Percentiles rank a stretch among this genome's conserved stretches.
Evolutionary conservation across 2,888 invertebrate species (phyloP).

Genomic region (Tuta absoluta): DNA sequence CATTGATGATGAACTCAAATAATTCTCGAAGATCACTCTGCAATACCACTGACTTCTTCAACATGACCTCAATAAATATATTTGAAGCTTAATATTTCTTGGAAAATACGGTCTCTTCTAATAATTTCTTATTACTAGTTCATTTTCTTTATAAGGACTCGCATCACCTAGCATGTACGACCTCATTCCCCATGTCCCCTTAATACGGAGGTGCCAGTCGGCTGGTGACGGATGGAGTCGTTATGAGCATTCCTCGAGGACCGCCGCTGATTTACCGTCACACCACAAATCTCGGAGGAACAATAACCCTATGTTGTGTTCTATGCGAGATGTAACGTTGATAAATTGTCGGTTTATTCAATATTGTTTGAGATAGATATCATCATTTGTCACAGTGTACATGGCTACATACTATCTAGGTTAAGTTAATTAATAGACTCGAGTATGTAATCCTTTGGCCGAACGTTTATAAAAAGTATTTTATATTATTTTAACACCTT

Average conservation of each 20-base stretch:
- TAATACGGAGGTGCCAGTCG: constrained; percentile 21
- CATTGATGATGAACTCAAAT: too few relatives aligned
- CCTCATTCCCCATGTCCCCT: not conserved
- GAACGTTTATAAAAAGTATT: too few relatives aligned
- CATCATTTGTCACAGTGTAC: not conserved
- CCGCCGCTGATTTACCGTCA: constrained; percentile 28
- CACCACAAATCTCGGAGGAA: constrained; percentile 22
- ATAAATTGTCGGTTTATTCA: constrained; percentile 5
- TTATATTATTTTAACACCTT: too few relatives aligned
- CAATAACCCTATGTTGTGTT: constrained; percentile 19
- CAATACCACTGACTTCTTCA: too few relatives aligned
- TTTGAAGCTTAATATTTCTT: too few relatives aligned
- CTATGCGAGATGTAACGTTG: constrained; percentile 8
- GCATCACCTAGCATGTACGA: not conserved
- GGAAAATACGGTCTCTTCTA: too few relatives aligned
- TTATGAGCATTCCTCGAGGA: constrained; percentile 30
- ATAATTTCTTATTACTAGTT: not conserved
- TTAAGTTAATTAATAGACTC: too few relatives aligned
- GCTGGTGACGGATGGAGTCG: constrained; percentile 28
- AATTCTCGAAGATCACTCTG: too few relatives aligned
- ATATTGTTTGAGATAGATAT: constrained; percentile 3
- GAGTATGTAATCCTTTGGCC: too few relatives aligned
- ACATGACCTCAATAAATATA: too few relatives aligned
- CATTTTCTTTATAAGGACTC: not conserved
- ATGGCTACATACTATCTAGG: too few relatives aligned